Percentiles rank a stretch among this genome's conserved stretches.
Evolutionary conservation across 2,888 invertebrate species (phyloP).

Genomic region (Eupithecia pulchellata): DNA sequence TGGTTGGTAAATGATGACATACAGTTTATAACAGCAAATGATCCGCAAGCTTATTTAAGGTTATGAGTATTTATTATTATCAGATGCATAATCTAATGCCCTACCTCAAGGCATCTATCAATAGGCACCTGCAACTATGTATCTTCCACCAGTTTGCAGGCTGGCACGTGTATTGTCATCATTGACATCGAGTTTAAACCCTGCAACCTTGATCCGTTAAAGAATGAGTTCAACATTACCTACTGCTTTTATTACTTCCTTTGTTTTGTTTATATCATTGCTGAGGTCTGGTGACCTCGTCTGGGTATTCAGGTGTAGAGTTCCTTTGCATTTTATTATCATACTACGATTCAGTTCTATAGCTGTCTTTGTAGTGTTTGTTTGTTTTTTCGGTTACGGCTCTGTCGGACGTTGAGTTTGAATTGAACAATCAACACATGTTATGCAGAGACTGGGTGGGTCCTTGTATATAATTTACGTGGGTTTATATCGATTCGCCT

Average conservation of each 20-base stretch:
- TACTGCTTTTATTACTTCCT: constrained; percentile 25
- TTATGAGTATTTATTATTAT: neutral
- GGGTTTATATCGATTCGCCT: constrained; percentile 10
- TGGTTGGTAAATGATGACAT: too few species aligned
- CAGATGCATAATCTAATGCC: neutral
- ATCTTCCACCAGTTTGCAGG: neutral
- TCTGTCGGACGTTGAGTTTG: neutral
- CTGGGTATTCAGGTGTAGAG: constrained; percentile 8
- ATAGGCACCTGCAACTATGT: neutral
- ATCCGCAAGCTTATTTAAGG: neutral
- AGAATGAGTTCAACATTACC: constrained; percentile 37
- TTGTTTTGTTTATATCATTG: constrained; percentile 15
- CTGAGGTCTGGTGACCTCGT: constrained; percentile 18
- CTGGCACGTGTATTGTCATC: neutral
- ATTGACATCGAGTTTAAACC: neutral
- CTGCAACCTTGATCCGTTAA: constrained; percentile 42
- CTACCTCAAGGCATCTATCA: neutral
- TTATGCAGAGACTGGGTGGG: neutral
- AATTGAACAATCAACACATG: neutral
- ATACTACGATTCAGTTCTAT: neutral
- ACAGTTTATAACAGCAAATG: neutral
- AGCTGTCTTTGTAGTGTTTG: neutral
- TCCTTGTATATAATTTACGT: neutral
- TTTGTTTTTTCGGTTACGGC: neutral
- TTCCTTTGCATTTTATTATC: constrained; percentile 4